Evolutionary conservation across 2,113 vertebrate species (phyloP).

Genomic region (Gadus chalcogrammus): DNA sequence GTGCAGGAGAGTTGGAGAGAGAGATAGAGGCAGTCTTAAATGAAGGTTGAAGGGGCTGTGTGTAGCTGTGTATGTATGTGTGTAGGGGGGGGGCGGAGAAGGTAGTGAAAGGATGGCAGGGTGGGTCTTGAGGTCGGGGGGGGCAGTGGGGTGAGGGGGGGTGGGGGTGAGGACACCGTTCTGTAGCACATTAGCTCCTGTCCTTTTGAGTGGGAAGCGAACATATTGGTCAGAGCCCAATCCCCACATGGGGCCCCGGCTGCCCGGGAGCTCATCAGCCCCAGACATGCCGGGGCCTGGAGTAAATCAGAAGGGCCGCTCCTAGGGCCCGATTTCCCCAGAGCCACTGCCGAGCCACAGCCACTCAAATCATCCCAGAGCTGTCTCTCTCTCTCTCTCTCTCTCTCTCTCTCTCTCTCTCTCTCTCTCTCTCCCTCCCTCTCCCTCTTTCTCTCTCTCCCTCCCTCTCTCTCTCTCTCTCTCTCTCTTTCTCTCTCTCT

Average conservation of each 20-base stretch:
- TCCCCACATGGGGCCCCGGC: constrained; percentile 57
- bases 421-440: too few relatives aligned
- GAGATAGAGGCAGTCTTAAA: constrained; percentile 64
- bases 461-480: too few relatives aligned
- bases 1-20: constrained; percentile 7
- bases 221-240: constrained; percentile 66
- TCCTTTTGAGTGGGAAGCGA: constrained; percentile 68
- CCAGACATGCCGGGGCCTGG: constrained; percentile 61
- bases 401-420: too few relatives aligned
- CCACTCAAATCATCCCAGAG: constrained; percentile 56
- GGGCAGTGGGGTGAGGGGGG: too few relatives aligned
- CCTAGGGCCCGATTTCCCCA: constrained; percentile 66
- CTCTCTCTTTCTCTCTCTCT: background rate
- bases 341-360: constrained; percentile 60
- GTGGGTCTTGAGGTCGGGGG: too few relatives aligned
- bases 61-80: constrained; percentile 8
- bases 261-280: constrained; percentile 68
- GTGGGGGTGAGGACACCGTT: constrained; percentile 37
- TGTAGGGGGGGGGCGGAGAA: constrained; percentile 7
- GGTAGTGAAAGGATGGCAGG: too few relatives aligned
- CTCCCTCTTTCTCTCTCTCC: too few relatives aligned
- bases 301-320: constrained; percentile 70
- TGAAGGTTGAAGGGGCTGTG: constrained; percentile 52
- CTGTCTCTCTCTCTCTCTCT: constrained; percentile 36
- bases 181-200: constrained; percentile 59